Evolutionary conservation across 2,888 invertebrate species (phyloP), one percentile per base, ranked within the genome.

Genomic region (Aphidius colemani): DNA sequence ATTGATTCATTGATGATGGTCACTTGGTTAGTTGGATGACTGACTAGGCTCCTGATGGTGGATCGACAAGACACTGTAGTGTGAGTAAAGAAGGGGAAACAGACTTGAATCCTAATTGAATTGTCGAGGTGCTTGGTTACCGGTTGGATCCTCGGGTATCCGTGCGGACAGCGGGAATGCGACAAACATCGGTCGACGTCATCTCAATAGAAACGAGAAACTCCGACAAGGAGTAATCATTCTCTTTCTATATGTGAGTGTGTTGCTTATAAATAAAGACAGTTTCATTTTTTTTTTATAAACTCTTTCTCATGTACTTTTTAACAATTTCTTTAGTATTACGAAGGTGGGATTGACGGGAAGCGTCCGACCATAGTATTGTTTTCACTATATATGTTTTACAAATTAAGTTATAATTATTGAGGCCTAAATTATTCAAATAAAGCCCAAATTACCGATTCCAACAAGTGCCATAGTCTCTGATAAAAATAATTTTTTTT

Each of bases 161-260:
- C 72, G 70, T 69, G 69, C 68, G 70, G 74, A 73, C 73, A 72
- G 70, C 69, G 74, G 70, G 75, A 76, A 77, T 76, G 75, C 75
- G 77, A 78, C 74, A 72, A 75, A 78, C 74, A 74, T 72, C 70
- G 67, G 71, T 72, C 70, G 69, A 70, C 71, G 71, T 73, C 70
- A 68, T 71, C 39, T 53, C 46, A 46, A 18, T 55, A 44, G 6
- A 55, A 44, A 11, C 40, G 40, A 40, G 53, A 48, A 7, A 48
- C 8, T 30, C 30, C 30, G 48, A 6, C 10, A 46, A 46, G 9
- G 4, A 11, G 11, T 46, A 9, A 11, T 9, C 46, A 7, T 11
- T 46, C 10, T 46, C 10, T 10, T 11, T 46, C 10, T 30, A 30
- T 30, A 30, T 30, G 30, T 30, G 30, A 30, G 30, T 30, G 5